These are phyloP conservation scores for Dynastes grantii DNA, from an alignment of 2,888 invertebrate species.

Conservation along the genomic window DNA sequence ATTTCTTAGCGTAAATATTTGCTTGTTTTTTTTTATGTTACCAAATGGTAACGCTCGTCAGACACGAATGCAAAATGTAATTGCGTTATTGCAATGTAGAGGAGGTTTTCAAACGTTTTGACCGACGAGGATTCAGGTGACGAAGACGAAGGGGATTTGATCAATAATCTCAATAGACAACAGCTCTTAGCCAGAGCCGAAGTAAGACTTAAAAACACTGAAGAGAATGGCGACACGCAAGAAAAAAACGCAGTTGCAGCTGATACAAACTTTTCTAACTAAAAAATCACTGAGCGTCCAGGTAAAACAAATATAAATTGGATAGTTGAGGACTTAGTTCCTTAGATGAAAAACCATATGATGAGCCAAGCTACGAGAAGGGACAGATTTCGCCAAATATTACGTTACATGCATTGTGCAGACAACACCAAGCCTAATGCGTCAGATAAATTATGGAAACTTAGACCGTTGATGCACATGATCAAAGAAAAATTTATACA, in stretches of 20 bases:
- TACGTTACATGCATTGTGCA: neutral
- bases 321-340: neutral
- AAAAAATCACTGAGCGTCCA: neutral
- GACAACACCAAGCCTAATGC: neutral
- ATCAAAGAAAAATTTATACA: no score
- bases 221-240: neutral
- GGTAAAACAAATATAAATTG: neutral
- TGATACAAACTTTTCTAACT: neutral
- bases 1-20: no score
- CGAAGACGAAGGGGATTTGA: no score
- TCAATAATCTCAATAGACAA: no score
- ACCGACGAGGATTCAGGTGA: neutral
- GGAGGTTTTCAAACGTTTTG: neutral
- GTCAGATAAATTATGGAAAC: slow-evolving; percentile 2
- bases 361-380: neutral
- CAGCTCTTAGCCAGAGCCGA: neutral
- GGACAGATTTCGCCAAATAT: neutral
- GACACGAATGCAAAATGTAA: no score
- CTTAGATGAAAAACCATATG: neutral
- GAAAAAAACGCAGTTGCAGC: neutral
- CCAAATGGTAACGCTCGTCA: no score
- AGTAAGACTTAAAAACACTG: neutral
- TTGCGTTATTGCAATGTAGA: no score
- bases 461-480: no score
- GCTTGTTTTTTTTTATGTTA: no score